phyloP scores from a whole-genome alignment of 2,113 vertebrate species.

The Sialia sialis region DNA sequence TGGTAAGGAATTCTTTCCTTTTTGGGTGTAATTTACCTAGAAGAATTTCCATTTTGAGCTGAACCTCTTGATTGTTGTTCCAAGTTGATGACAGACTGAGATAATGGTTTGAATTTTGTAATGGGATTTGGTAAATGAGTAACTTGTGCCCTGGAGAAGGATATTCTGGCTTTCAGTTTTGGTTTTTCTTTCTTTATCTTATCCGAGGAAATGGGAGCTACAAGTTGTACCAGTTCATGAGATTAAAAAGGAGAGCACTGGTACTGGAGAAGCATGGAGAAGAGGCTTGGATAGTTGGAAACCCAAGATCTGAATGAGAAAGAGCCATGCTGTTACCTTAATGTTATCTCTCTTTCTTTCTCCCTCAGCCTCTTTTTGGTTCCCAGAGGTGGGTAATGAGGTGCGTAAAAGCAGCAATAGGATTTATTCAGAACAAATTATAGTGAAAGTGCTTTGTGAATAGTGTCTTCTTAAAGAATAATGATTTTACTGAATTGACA shows the following conservation, averaged over 20 bases:
- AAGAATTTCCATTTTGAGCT: not conserved
- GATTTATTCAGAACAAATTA: not conserved
- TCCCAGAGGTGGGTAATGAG: not conserved
- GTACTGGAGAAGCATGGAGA: not conserved
- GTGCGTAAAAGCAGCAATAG: not conserved
- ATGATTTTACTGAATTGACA: not conserved
- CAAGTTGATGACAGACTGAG: not conserved
- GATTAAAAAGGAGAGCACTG: not conserved
- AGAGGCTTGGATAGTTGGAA: not conserved
- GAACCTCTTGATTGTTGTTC: not conserved
- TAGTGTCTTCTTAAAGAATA: not conserved
- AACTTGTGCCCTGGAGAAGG: not conserved
- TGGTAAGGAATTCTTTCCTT: not conserved
- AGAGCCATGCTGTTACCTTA: not conserved
- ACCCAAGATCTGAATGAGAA: not conserved
- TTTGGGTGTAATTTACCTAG: not conserved
- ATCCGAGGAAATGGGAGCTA: not conserved
- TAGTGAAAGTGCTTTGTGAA: not conserved
- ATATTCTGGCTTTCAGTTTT: not conserved
- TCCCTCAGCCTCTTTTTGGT: fast-evolving
- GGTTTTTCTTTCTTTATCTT: not conserved
- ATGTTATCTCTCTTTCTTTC: not conserved
- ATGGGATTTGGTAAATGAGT: not conserved
- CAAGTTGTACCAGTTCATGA: not conserved
- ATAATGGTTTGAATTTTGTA: not conserved